Conservation (phyloP, 2,113 vertebrate species). For the Antennarius striatus region DNA sequence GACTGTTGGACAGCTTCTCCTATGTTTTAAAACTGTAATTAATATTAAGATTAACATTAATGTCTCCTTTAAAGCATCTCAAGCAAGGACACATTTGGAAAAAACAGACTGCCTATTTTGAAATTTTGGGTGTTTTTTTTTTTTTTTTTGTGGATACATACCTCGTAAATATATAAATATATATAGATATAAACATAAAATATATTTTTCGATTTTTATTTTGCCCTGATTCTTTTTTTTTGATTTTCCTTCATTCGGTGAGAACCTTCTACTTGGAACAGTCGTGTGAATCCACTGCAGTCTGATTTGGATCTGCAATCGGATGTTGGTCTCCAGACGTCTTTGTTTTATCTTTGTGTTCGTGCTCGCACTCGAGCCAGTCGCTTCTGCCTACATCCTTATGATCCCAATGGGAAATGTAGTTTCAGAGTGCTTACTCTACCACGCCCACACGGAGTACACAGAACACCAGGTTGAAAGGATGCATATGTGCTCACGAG, state of each 20-base stretch:
- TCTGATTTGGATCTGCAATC: slow-evolving; percentile 1
- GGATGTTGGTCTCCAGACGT: slow-evolving; percentile 3
- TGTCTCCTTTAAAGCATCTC: slow-evolving; percentile 62
- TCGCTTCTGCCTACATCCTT: slow-evolving; percentile 38
- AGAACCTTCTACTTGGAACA: slow-evolving; percentile 21
- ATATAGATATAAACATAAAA: slow-evolving; percentile 80
- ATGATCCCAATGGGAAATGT: slow-evolving; percentile 62
- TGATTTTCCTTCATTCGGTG: slow-evolving; percentile 38
- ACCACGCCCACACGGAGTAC: slow-evolving; percentile 3
- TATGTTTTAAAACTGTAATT: slow-evolving; percentile 53
- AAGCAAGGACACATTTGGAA: slow-evolving; percentile 62
- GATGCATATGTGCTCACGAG: slow-evolving; percentile 12
- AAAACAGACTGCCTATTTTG: slow-evolving; percentile 71
- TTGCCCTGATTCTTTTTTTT: slow-evolving; percentile 36
- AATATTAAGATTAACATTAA: slow-evolving; percentile 54
- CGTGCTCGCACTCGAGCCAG: slow-evolving; percentile 33
- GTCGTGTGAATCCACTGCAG: slow-evolving; percentile 18
- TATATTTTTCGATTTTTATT: slow-evolving; percentile 82
- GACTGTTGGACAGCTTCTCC: slow-evolving; percentile 59
- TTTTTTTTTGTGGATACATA: slow-evolving; percentile 77
- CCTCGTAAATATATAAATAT: slow-evolving; percentile 83
- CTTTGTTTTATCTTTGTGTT: slow-evolving; percentile 26
- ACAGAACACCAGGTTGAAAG: slow-evolving; percentile 13
- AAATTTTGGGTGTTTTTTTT: slow-evolving; percentile 59
- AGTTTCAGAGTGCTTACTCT: slow-evolving; percentile 25